Base-by-base conservation (phyloP, 1,140 invertebrate species). In the Apis florea region DNA sequence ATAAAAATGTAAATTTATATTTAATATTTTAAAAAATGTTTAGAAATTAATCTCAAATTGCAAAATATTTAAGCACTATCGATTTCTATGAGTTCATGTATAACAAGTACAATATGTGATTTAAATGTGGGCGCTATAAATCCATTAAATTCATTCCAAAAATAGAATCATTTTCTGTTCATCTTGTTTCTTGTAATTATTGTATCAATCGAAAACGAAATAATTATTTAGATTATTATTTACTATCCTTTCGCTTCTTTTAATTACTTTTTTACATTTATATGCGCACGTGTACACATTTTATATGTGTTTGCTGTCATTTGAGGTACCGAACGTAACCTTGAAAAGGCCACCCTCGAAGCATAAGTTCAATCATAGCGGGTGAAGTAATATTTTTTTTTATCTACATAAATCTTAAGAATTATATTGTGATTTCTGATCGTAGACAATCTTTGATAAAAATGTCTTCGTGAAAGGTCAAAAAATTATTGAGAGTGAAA, bases 281-380 rank as follows among this genome's bases (percentile, higher is more conserved):
- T 21, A 59, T 17, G 26, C 47, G 56, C 73, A 77, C 79, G 79
- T 81, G 64, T 61, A 47, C 53, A 76, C 24, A 31, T 77, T 77
- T 69, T 74, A 56, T 75, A 54, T 69, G 66, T 69, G 24, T 63
- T 70, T 47, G 77, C 74, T 82, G 80, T 82, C 74, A 69, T 77
- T 61, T 19, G n/a, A 61, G 54, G 66, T 58, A 63, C 73, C 63
- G 64, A 82, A 82, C 80, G 79, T 92, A 92, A 93, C 92, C 92
- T 93, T 93, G 92, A 92, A 92, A 91, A 91, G 89, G 74, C 89
- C 89, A 90, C 90, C 90, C 91, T 89, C 87, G 85, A 75, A 89
- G 88, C 85, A 83, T 84, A 85, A 84, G 83, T 87, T 86, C 85
- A 82, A 85, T 85, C 84, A 82, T 72, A 87, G 89, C 88, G 85